These are phyloP conservation scores for Quadroppia sp. DNA, from an alignment of 2,888 invertebrate genomes.

Conservation along the genomic window DNA sequence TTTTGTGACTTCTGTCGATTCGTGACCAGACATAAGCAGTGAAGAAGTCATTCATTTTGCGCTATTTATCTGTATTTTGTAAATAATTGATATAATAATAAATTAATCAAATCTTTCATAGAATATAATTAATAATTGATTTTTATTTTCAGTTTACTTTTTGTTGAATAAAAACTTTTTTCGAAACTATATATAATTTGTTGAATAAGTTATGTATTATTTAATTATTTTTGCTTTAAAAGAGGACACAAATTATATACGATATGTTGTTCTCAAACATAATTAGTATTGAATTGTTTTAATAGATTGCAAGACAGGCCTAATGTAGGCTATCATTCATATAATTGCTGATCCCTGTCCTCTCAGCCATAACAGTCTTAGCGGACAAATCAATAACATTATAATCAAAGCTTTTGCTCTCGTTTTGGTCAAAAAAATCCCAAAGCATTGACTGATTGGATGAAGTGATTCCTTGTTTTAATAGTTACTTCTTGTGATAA, in stretches of 20 bases:
- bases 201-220: neutral
- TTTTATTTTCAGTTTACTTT: neutral
- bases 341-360: neutral
- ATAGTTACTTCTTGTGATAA: conserved; percentile 6
- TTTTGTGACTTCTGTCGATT: conserved; percentile 27
- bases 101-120: conserved; percentile 24
- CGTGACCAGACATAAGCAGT: conserved; percentile 23
- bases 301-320: neutral
- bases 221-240: neutral
- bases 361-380: neutral
- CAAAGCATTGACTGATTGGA: neutral
- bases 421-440: neutral
- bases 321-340: neutral
- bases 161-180: too few relatives aligned
- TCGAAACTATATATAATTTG: neutral
- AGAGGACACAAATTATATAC: neutral
- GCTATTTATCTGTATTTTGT: conserved; percentile 29
- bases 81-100: conserved; percentile 27
- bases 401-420: conserved; percentile 8
- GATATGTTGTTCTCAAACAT: neutral
- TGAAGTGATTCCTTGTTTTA: conserved; percentile 26
- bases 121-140: neutral
- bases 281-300: neutral
- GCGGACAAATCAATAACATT: conserved; percentile 12
- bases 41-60: conserved; percentile 14